Base-by-base conservation (phyloP, 2,888 invertebrate genomes). In the Hemithea aestivaria region DNA sequence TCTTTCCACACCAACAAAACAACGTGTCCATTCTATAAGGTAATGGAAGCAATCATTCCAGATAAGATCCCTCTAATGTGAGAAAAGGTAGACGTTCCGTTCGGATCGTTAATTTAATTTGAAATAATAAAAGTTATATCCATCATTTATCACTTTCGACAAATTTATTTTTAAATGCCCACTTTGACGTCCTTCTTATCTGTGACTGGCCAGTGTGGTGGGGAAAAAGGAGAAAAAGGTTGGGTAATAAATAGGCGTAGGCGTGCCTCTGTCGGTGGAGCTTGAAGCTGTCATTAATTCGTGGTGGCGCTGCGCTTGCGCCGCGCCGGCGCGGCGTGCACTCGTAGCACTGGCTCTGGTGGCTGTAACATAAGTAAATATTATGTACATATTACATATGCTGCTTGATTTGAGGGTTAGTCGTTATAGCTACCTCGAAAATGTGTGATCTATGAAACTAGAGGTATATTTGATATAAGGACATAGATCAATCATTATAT, bases 131-230 rank as follows among this genome's bases (percentile, higher is more conserved):
- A 84, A 83, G 67, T 82, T 81, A 82, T 84, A 83, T 79, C 74
- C 81, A 73, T 80, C 85, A 81, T 85, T 85, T 85, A 84, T 85
- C 84, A 82, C 83, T 80, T 83, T 82, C 81, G 82, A 87, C 87
- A 87, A 87, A 87, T 87, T 87, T 79, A 82, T 79, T 83, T 87
- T 83, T 85, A 85, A 87, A 84, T 79, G 82, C 75, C 76, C 73
- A 76, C 73, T 75, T 72, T 70, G 74, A 72, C 61, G 75, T 73
- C 72, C 73, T 66, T 70, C 71, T 83, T 81, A 80, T 80, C 80
- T 79, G 63, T 71, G 75, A 75, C 73, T 72, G 73, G 73, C 55
- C 68, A 60, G 67, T 56, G 56, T 59, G 66, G 60, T 64, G 61
- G 63, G 62, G 67, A 62, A 55, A 73, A 76, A 75, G 72, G 73